These are phyloP conservation scores for Anarhynchus alexandrinus DNA, from an alignment of 2,113 vertebrate species.

Conservation along the genomic window DNA sequence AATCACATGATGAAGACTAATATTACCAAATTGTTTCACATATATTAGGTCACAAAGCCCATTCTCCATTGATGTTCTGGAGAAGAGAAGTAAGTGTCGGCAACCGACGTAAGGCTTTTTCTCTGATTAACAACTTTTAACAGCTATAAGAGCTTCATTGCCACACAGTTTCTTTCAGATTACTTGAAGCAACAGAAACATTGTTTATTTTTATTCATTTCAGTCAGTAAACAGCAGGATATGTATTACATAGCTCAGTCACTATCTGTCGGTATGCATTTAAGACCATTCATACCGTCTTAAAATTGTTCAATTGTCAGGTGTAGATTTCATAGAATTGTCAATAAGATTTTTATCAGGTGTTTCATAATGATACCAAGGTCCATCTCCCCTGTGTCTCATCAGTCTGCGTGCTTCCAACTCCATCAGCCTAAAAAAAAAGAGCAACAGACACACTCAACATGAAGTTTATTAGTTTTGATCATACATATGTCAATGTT, in stretches of 20 bases:
- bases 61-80: not conserved
- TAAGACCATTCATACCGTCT: not conserved
- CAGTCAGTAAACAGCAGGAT: constrained; percentile 26
- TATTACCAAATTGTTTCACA: not conserved
- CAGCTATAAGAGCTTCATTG: not conserved
- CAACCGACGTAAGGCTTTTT: not conserved
- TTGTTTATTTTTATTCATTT: constrained; percentile 65
- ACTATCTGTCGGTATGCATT: not conserved
- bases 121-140: not conserved
- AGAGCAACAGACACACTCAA: not conserved
- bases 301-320: constrained; percentile 79
- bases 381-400: constrained; percentile 87
- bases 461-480: not conserved
- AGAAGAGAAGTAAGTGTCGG: not conserved
- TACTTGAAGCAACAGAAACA: not conserved
- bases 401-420: constrained; percentile 82
- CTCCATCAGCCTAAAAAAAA: constrained; percentile 73
- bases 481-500: not conserved
- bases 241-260: constrained; percentile 62
- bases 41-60: not conserved
- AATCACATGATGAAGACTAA: not conserved
- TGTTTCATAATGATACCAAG: constrained; percentile 83
- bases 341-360: constrained; percentile 80
- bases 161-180: not conserved
- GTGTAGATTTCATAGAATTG: constrained; percentile 78